Conservation (phyloP, 2,797 vertebrate species). For the Cetoscarus ocellatus region DNA sequence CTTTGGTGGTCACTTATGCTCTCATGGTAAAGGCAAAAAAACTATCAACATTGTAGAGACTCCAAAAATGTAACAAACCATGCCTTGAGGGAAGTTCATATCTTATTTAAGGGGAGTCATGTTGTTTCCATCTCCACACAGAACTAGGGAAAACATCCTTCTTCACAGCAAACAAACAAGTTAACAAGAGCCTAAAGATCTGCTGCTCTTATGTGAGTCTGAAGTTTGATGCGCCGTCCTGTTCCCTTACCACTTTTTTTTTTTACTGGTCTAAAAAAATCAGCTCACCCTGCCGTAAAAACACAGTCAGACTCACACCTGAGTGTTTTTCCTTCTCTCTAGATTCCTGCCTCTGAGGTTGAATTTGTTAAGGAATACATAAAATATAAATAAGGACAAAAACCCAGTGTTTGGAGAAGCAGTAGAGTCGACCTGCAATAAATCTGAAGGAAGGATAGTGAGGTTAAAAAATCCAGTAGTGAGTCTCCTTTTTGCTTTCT, state of each 20-base stretch:
- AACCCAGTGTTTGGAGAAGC: conserved; percentile 6
- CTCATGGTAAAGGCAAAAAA: no score
- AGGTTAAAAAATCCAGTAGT: background rate
- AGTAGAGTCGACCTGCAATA: conserved; percentile 13
- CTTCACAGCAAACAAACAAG: conserved; percentile 48
- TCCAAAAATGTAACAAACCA: no score
- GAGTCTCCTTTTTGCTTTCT: background rate
- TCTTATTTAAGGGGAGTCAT: no score
- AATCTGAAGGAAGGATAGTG: conserved; percentile 2
- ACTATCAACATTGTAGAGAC: no score
- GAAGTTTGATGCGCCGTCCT: conserved; percentile 39
- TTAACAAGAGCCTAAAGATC: conserved; percentile 37
- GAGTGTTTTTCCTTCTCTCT: conserved; percentile 3
- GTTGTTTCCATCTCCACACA: conserved; percentile 24
- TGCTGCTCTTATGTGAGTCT: conserved; percentile 43
- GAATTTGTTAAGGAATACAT: conserved; percentile 17
- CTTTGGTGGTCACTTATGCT: no score
- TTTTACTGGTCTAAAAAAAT: conserved; percentile 7
- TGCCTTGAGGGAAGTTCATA: no score
- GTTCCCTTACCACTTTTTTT: conserved; percentile 31
- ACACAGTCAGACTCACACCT: conserved; percentile 11
- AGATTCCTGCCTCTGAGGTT: background rate
- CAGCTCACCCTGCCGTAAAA: conserved; percentile 5
- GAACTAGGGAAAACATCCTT: conserved; percentile 15
- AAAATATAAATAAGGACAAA: conserved; percentile 38